A percentile compares a stretch with the other conserved stretches of the same genome.
Evolutionary conservation across 2,797 vertebrate genomes (phyloP).

Genomic region (Coendou prehensilis): DNA sequence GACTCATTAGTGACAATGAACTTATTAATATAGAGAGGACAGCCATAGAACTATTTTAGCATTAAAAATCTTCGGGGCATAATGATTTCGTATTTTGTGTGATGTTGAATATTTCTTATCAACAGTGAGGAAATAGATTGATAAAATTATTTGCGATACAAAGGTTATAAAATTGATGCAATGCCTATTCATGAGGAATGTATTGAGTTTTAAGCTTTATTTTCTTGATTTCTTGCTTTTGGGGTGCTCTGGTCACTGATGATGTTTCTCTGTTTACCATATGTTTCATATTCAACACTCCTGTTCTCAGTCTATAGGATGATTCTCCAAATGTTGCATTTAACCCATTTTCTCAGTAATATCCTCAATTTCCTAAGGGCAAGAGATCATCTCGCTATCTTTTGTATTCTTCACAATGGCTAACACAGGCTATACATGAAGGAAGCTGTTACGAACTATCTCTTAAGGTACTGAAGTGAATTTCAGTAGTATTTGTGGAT

Average conservation of each 20-base stretch:
- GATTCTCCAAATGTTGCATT: background rate
- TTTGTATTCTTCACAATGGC: background rate
- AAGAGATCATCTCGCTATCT: background rate
- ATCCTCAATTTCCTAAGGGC: background rate
- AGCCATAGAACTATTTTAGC: background rate
- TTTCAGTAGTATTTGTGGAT: background rate
- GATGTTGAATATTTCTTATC: background rate
- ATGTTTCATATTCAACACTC: background rate
- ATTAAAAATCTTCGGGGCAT: background rate
- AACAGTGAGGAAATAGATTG: background rate
- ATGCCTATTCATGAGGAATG: background rate
- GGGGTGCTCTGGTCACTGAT: background rate
- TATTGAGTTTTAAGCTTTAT: background rate
- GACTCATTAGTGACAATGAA: background rate
- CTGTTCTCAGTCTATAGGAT: background rate
- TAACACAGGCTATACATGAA: background rate
- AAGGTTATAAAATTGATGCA: background rate
- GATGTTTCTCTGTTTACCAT: background rate
- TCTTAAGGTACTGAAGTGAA: background rate
- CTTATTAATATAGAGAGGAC: background rate
- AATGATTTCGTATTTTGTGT: background rate
- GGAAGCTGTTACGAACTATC: background rate
- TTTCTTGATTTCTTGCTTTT: background rate
- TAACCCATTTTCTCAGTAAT: background rate
- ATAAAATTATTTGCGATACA: background rate